Base-by-base conservation (phyloP, 2,113 vertebrate genomes). In the Bettongia penicillata region DNA sequence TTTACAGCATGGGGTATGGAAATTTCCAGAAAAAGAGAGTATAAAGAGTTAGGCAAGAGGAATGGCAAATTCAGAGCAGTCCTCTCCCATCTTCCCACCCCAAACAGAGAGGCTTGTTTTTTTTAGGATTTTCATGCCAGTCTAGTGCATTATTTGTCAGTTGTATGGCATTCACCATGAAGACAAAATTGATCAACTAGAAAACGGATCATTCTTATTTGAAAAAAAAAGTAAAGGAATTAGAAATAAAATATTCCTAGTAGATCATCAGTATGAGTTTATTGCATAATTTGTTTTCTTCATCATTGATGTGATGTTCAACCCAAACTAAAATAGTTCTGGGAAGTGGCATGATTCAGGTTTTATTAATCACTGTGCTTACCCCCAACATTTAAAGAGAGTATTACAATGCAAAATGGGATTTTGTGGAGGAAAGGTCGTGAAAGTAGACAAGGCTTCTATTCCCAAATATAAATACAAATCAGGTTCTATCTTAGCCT, bases 401-500 rank as follows among this genome's bases (percentile, higher is more conserved):
- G 43, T 91, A 97, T 97, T 97, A n/a, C 22, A 51, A 49, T 52
- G 94, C 77, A 84, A 95, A 93, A 94, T 89, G 5, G 53, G 6
- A 26, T 96, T 90, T 95, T 92, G 93, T 51, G 91, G 89, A 48
- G 53, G 23, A 53, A 93, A 94, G 90, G 57, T n/a, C 50, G 43
- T 50, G 89, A 89, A 53, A 97, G 55, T 90, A 95, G 92, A 91
- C 37, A 92, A 95, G 48, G 0, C 94, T 95, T 0, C 0, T 50
- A 10, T 92, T 97, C 94, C 91, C 91, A 96, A 94, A 97, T 53
- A 89, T 97, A 97, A 97, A 97, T 97, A 95, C 11, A 96, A 94
- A 95, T 93, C 37, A 61, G 94, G 90, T 90, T 89, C 94, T 97
- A 97, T 96, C 96, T 95, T 92, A 93, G 25, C 92, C 95, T 97